Evolutionary conservation across 2,888 invertebrate species (phyloP).

Genomic region (Cantharis rustica): DNA sequence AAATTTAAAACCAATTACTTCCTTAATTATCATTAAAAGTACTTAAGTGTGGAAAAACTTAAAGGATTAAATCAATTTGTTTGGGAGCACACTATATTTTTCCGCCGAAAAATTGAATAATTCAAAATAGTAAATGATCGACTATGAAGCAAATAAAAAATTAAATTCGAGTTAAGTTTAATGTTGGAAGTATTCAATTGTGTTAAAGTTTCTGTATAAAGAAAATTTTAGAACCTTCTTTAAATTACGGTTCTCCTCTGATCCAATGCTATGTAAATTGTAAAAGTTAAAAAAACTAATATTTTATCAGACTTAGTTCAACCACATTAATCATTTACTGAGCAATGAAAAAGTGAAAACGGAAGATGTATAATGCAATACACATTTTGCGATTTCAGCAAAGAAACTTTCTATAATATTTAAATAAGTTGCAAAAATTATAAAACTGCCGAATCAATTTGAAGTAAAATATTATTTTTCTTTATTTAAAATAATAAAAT

Average conservation of each 20-base stretch:
- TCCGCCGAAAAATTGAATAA: background rate
- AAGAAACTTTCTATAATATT: background rate
- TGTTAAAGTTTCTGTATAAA: background rate
- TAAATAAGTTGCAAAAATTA: background rate
- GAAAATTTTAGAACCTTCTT: background rate
- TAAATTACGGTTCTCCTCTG: constrained; percentile 2
- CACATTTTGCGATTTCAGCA: constrained; percentile 7
- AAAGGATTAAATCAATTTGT: background rate
- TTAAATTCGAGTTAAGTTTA: background rate
- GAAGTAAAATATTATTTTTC: no score
- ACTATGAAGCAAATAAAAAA: background rate
- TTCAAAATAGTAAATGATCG: background rate
- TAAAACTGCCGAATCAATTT: background rate
- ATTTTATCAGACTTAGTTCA: constrained; percentile 27
- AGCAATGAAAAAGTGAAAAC: constrained; percentile 19
- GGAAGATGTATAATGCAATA: constrained; percentile 15
- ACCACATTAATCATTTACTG: constrained; percentile 30
- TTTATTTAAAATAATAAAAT: background rate
- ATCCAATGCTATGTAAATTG: constrained; percentile 28
- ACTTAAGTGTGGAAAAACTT: background rate
- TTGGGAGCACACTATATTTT: background rate
- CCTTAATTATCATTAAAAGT: background rate
- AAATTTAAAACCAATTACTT: background rate
- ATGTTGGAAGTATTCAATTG: background rate
- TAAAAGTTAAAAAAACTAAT: constrained; percentile 29